Percentiles rank a stretch among this genome's conserved stretches.
These are phyloP conservation scores for Hyperopisus bebe DNA, from an alignment of 2,113 vertebrate genomes.

Conservation along the genomic window DNA sequence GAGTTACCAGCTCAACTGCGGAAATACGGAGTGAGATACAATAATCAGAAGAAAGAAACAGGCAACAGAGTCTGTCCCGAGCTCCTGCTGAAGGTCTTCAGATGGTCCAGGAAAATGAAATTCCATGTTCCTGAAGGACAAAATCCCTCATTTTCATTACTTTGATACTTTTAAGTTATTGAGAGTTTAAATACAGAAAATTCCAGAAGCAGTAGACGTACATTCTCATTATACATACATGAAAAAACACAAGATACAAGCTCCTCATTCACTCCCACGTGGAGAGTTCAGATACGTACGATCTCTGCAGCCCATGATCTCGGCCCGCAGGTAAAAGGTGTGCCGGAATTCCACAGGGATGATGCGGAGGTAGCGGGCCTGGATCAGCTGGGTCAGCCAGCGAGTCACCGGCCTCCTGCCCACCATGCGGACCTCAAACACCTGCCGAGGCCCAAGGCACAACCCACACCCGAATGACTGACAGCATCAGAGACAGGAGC, in stretches of 20 bases:
- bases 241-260: neutral
- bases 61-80: neutral
- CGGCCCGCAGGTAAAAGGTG: slow-evolving; percentile 63
- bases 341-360: slow-evolving; percentile 60
- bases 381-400: slow-evolving; percentile 54
- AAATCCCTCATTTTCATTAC: neutral
- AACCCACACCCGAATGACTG: neutral
- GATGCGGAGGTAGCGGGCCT: slow-evolving; percentile 64
- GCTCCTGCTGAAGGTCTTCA: neutral
- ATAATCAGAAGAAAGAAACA: neutral
- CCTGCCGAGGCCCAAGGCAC: slow-evolving; percentile 39
- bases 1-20: slow-evolving; percentile 55
- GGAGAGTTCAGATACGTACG: neutral
- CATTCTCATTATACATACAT: neutral
- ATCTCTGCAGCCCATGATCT: slow-evolving; percentile 65
- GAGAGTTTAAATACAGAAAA: neutral
- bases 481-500: neutral
- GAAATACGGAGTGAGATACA: neutral
- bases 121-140: neutral
- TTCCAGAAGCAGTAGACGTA: neutral
- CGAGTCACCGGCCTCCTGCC: slow-evolving; percentile 56
- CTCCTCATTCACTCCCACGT: neutral
- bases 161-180: neutral
- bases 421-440: slow-evolving; percentile 63
- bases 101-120: neutral